These are phyloP conservation scores for Tetrax tetrax DNA, from an alignment of 2,113 vertebrate genomes.

Conservation along the genomic window DNA sequence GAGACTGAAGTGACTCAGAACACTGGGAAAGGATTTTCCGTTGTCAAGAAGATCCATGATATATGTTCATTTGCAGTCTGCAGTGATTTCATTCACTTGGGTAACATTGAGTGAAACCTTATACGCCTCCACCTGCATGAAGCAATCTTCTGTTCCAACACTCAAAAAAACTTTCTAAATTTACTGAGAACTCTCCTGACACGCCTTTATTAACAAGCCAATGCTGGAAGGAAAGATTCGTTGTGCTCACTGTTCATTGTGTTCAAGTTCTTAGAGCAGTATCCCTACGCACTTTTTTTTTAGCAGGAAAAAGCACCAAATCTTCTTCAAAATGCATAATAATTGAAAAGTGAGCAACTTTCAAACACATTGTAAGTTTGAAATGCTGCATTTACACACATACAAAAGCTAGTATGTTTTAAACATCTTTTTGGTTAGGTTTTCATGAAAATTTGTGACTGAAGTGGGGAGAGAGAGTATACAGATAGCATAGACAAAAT, in stretches of 20 bases:
- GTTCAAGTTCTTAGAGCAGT: not conserved
- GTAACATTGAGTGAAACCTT: not conserved
- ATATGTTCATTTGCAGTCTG: not conserved
- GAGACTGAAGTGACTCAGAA: not conserved
- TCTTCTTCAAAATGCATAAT: not conserved
- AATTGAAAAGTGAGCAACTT: not conserved
- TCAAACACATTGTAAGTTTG: not conserved
- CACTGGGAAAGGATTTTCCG: not conserved
- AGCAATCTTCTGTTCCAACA: not conserved
- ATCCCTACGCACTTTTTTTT: not conserved
- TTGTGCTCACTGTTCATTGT: not conserved
- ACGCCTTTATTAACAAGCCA: not conserved
- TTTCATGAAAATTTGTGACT: not conserved
- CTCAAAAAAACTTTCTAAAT: not conserved
- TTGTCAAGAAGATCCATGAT: not conserved
- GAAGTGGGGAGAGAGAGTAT: not conserved
- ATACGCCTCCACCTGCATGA: not conserved
- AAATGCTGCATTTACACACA: not conserved
- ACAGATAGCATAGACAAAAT: not conserved
- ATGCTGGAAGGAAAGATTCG: not conserved
- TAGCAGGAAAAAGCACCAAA: not conserved
- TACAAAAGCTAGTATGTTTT: not conserved
- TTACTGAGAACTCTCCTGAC: not conserved
- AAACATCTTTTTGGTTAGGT: not conserved
- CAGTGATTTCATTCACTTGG: conserved; percentile 8